Conservation (phyloP, 37 sponge, comb jelly and placozoan species). For the Halichondria panicea region DNA sequence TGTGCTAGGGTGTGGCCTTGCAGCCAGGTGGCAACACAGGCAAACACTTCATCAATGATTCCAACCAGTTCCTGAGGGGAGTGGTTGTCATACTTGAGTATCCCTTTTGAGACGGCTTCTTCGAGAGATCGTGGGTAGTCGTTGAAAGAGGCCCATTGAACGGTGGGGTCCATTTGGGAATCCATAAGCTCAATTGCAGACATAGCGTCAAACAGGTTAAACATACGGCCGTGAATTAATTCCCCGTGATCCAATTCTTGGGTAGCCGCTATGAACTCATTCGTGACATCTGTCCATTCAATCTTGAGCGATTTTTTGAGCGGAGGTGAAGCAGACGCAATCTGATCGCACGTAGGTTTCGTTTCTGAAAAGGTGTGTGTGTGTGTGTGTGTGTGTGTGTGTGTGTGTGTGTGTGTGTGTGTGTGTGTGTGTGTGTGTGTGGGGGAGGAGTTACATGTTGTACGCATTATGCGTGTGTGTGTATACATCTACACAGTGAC, state of each 20-base stretch:
- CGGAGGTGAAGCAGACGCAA: background rate
- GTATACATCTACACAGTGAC: too few relatives aligned
- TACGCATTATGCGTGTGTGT: too few relatives aligned
- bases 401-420: too few relatives aligned
- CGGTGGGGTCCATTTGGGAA: slow-evolving; percentile 86
- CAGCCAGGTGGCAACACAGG: slow-evolving; percentile 93
- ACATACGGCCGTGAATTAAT: slow-evolving; percentile 75
- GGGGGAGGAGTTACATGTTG: too few relatives aligned
- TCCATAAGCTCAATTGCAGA: slow-evolving; percentile 96
- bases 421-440: too few relatives aligned
- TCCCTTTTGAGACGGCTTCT: slow-evolving; percentile 56
- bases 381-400: too few relatives aligned
- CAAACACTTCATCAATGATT: slow-evolving; percentile 87
- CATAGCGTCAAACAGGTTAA: slow-evolving; percentile 96
- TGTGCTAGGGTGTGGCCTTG: slow-evolving; percentile 94
- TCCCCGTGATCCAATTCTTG: slow-evolving; percentile 50
- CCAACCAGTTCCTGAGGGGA: slow-evolving; percentile 72
- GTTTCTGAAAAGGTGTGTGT: too few relatives aligned
- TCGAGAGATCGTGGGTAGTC: slow-evolving; percentile 48
- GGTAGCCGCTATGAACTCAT: slow-evolving; percentile 32
- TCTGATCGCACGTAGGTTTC: too few relatives aligned
- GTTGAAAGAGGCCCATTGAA: slow-evolving; percentile 55
- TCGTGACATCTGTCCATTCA: slow-evolving; percentile 74
- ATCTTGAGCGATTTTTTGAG: slow-evolving; percentile 3
- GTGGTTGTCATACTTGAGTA: slow-evolving; percentile 61